Evolutionary conservation across 2,113 vertebrate genomes (phyloP).

Genomic region (Odocoileus hemionus): DNA sequence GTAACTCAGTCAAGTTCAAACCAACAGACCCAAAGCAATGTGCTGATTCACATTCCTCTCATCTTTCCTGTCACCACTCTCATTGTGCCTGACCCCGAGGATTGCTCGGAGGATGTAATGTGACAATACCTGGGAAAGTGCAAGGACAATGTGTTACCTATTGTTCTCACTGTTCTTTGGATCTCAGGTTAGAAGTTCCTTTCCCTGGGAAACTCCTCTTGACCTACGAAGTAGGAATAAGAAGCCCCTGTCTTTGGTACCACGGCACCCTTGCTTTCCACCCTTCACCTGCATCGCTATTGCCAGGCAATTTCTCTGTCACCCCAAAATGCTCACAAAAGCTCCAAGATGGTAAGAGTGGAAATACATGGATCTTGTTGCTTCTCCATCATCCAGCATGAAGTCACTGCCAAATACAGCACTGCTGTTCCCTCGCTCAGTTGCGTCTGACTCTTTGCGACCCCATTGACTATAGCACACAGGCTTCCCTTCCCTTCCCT

Average conservation of each 20-base stretch:
- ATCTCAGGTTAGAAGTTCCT: background rate
- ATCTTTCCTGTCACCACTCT: background rate
- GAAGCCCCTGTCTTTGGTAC: background rate
- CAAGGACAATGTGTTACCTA: accelerated
- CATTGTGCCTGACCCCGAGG: background rate
- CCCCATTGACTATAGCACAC: background rate
- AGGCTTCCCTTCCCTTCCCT: background rate
- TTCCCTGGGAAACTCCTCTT: background rate
- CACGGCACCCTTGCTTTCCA: background rate
- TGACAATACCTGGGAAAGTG: background rate
- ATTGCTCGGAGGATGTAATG: background rate
- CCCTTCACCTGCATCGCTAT: background rate
- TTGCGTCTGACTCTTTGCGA: background rate
- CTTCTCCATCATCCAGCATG: background rate
- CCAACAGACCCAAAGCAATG: background rate
- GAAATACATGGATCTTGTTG: background rate
- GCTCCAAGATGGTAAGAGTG: background rate
- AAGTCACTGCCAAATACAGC: background rate
- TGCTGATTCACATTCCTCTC: background rate
- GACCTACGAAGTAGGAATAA: background rate
- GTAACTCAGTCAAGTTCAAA: background rate
- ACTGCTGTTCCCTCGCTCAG: background rate
- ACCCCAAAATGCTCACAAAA: background rate
- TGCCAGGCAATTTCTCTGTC: background rate
- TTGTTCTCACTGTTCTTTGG: background rate